A percentile compares a stretch with the other conserved stretches of the same genome.
These are phyloP conservation scores for Silvanus unidentatus DNA, from an alignment of 2,888 invertebrate species.

Conservation along the genomic window DNA sequence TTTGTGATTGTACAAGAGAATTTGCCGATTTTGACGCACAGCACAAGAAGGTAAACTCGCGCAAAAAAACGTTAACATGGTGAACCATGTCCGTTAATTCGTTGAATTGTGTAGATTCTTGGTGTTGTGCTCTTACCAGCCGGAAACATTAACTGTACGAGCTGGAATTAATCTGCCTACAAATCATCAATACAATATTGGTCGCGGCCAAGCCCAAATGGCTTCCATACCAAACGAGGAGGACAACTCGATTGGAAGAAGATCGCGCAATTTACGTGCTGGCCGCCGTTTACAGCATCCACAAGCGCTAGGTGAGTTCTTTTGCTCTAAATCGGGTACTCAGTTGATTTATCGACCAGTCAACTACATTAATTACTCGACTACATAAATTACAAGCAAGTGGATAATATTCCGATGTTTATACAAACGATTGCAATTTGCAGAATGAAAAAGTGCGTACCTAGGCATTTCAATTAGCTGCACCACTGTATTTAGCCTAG, in stretches of 20 bases:
- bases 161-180: constrained; percentile 70
- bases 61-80: too few species aligned
- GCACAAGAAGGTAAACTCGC: constrained; percentile 37
- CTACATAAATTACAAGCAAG: neutral
- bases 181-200: constrained; percentile 46
- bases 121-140: constrained; percentile 75
- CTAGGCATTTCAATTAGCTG: neutral
- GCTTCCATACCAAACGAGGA: constrained; percentile 32
- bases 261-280: constrained; percentile 32
- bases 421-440: too few species aligned
- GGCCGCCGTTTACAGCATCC: constrained; percentile 38
- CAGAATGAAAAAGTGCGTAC: neutral
- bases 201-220: constrained; percentile 48
- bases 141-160: constrained; percentile 73
- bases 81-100: neutral
- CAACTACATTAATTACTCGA: too few species aligned
- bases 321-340: too few species aligned
- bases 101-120: constrained; percentile 54
- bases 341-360: too few species aligned
- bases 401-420: neutral
- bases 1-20: constrained; percentile 81
- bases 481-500: too few species aligned
- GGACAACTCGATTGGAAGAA: constrained; percentile 32
- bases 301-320: constrained; percentile 40
- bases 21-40: constrained; percentile 74